Base-by-base conservation (phyloP, 1,140 invertebrate species). In the Drosophila biarmipes region DNA sequence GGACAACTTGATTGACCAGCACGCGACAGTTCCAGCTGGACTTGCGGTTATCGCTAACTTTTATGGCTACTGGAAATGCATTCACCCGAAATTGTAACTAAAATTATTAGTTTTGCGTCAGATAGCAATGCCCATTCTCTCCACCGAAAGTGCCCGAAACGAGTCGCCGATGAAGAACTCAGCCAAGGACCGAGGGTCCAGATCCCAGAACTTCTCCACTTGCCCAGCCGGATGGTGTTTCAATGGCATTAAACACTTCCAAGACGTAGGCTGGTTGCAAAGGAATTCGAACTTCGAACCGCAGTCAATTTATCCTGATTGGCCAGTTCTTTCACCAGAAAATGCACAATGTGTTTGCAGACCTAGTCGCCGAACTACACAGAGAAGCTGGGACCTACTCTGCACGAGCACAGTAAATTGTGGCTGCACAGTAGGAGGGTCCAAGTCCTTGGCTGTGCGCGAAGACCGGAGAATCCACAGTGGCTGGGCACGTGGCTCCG, bases 91-190 rank as follows among this genome's bases (percentile, higher is more conserved):
- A 86, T 89, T 89, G 84, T 89, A 89, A 80, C 85, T 72, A 89
- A 89, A 89, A 89, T 89, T 90, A 85, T 91, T 89, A 91, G 90
- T 91, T 91, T 91, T 90, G 90, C 56, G 82, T 91, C 76, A 74
- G 64, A 91, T 91, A 91, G 90, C 90, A 80, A 91, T 91, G 87
- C 80, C 89, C 90, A 91, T 91, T 91, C 90, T 80, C 90, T 91
- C 62, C 79, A 91, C 86, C 90, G 56, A 68, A 71, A 80, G 80
- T 77, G 55, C 43, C 84, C 85, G 78, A 90, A 90, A 90, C 90
- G 84, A 84, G 55, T 53, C 43, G 69, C 51, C 45, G 61, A 27
- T 61, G 46, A 49, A 54, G 24, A 51, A 48, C 55, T 46, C 54
- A 56, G 45, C 49, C 64, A 63, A 62, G 31, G 56, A 48, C 27